Evolutionary conservation across 2,888 invertebrate species (phyloP).

Genomic region (Tubiluchus corallicola): DNA sequence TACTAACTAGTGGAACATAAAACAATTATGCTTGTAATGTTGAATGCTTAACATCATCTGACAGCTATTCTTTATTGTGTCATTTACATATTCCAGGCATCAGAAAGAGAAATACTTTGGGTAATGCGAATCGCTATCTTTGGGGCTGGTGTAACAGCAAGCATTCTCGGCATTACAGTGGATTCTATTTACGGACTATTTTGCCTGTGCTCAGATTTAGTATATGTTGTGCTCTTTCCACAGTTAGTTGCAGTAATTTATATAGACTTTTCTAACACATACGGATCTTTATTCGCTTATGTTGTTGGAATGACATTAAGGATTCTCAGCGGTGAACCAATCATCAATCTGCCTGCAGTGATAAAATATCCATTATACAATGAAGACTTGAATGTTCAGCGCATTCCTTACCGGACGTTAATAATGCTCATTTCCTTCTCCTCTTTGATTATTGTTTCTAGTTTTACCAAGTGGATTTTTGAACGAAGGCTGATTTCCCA

Average conservation of each 20-base stretch:
- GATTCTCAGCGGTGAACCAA: slow-evolving; percentile 66
- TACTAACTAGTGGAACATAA: too few species aligned
- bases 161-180: slow-evolving; percentile 89
- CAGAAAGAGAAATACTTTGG: slow-evolving; percentile 80
- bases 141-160: slow-evolving; percentile 72
- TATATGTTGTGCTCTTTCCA: slow-evolving; percentile 95
- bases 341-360: slow-evolving; percentile 58
- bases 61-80: too few species aligned
- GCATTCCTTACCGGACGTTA: slow-evolving; percentile 89
- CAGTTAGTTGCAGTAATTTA: slow-evolving; percentile 95
- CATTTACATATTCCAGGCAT: slow-evolving; percentile 43
- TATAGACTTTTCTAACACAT: slow-evolving; percentile 88
- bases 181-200: slow-evolving; percentile 94
- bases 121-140: slow-evolving; percentile 77
- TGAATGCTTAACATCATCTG: too few species aligned
- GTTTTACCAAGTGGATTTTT: slow-evolving; percentile 37
- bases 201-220: slow-evolving; percentile 97
- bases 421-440: slow-evolving; percentile 72
- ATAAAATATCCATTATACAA: slow-evolving; percentile 61
- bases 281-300: slow-evolving; percentile 68
- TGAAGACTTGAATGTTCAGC: slow-evolving; percentile 44
- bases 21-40: too few species aligned
- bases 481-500: too few species aligned
- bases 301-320: slow-evolving; percentile 57
- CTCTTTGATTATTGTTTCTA: slow-evolving; percentile 58